These are phyloP conservation scores for Drosophila mauritiana DNA, from an alignment of 1,140 invertebrate species.

Conservation along the genomic window DNA sequence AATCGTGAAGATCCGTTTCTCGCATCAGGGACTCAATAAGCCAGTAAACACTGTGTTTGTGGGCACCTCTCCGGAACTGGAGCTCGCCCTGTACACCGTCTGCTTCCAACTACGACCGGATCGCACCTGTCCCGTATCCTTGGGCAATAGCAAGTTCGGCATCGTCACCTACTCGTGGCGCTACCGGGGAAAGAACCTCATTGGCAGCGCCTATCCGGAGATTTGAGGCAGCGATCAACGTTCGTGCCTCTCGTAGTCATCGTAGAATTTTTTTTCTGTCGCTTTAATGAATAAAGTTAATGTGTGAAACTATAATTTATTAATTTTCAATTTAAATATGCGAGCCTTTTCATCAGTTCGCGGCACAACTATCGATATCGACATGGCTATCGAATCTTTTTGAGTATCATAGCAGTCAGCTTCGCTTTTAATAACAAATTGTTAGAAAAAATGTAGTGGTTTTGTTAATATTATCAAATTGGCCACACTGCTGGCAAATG, in stretches of 20 bases:
- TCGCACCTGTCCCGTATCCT: conserved; percentile 89
- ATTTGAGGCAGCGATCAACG: conserved; percentile 81
- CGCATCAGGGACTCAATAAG: conserved; percentile 90
- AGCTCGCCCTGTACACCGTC: conserved; percentile 95
- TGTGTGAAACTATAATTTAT: background rate
- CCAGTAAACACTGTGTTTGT: conserved; percentile 93
- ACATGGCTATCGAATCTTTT: background rate
- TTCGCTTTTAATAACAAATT: background rate
- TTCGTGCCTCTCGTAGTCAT: background rate
- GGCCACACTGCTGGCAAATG: background rate
- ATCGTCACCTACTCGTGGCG: conserved; percentile 90
- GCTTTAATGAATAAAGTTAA: conserved; percentile 22
- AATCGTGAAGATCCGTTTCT: conserved; percentile 91
- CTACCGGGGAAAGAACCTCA: conserved; percentile 90
- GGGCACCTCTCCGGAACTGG: conserved; percentile 96
- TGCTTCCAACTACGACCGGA: conserved; percentile 91
- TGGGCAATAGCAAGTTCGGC: conserved; percentile 89
- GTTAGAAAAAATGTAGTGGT: background rate
- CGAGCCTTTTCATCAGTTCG: conserved; percentile 13
- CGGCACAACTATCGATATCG: background rate
- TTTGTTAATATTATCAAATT: background rate
- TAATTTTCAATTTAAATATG: background rate
- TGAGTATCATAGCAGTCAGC: background rate
- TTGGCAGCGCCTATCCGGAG: conserved; percentile 92
- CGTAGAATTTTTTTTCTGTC: conserved; percentile 29